A percentile compares a stretch with the other conserved stretches of the same genome.
Evolutionary conservation across 1,140 invertebrate genomes (phyloP).

Genomic region (Cherax quadricarinatus): DNA sequence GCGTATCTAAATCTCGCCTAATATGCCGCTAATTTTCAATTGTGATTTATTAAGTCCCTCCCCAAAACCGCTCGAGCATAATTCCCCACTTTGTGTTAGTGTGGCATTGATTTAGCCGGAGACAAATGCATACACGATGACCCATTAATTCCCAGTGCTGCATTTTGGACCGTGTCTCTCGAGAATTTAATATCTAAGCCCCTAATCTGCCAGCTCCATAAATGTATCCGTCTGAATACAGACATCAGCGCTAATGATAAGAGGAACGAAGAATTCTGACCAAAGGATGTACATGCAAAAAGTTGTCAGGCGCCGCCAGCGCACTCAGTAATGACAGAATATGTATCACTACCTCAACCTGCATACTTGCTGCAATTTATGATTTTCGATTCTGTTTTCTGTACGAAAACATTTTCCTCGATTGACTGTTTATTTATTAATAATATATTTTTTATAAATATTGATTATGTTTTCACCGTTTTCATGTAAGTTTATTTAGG

Average conservation of each 20-base stretch:
- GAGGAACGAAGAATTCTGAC: too few species aligned
- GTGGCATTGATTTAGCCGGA: not conserved
- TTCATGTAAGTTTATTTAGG: too few species aligned
- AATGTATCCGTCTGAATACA: not conserved
- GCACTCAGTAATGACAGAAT: not conserved
- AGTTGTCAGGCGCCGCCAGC: not conserved
- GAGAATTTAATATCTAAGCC: not conserved
- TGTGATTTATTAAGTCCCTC: not conserved
- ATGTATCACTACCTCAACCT: too few species aligned
- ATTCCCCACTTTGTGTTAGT: not conserved
- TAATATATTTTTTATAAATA: too few species aligned
- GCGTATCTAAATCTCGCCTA: not conserved
- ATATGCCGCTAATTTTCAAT: not conserved
- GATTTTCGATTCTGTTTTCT: too few species aligned
- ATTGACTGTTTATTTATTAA: too few species aligned
- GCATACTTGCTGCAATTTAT: too few species aligned
- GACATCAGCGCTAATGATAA: not conserved
- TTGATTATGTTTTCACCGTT: too few species aligned
- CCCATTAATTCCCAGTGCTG: not conserved
- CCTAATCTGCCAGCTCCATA: not conserved
- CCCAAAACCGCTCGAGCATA: not conserved
- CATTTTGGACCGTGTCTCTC: not conserved
- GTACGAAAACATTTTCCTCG: too few species aligned
- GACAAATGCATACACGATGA: not conserved
- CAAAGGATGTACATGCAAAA: too few species aligned